phyloP scores from a whole-genome alignment of 2,888 invertebrate genomes.

The Erpobdella octoculata region DNA sequence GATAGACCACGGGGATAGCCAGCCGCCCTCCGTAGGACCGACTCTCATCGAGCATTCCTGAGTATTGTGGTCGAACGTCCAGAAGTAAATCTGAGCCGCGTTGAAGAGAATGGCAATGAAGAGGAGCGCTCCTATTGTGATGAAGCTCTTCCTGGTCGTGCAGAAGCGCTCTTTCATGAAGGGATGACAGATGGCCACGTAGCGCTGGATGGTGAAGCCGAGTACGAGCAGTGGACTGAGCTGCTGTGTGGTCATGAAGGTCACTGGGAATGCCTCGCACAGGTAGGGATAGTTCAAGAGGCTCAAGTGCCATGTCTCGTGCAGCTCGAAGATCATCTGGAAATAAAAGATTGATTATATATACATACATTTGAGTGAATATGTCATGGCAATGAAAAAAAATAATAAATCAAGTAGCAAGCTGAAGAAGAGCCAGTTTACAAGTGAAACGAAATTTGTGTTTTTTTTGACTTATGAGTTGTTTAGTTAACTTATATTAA shows the following conservation, averaged over 20 bases:
- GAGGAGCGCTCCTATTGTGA: conserved; percentile 43
- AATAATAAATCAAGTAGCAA: no score
- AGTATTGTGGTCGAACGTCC: conserved; percentile 37
- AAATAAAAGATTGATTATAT: no score
- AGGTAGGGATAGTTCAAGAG: conserved; percentile 43
- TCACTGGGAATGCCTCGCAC: conserved; percentile 47
- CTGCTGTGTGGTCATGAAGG: conserved; percentile 48
- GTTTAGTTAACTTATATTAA: not conserved
- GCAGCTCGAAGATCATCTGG: conserved; percentile 45
- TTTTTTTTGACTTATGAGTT: not conserved
- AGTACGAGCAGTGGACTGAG: conserved; percentile 49
- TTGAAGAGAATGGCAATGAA: conserved; percentile 41
- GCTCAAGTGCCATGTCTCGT: conserved; percentile 43
- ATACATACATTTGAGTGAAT: no score
- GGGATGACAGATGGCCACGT: conserved; percentile 51
- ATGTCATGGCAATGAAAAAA: no score
- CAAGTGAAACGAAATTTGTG: no score
- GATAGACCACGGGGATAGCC: conserved; percentile 44
- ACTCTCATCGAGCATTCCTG: conserved; percentile 40
- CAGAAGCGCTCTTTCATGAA: conserved; percentile 47
- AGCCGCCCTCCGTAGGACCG: conserved; percentile 39
- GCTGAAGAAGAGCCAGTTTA: no score
- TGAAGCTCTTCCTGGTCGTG: conserved; percentile 45
- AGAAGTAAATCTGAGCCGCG: conserved; percentile 49
- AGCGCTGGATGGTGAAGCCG: conserved; percentile 50